These are phyloP conservation scores for Himalopsyche kuldschensis DNA, from an alignment of 2,888 invertebrate species.

Conservation along the genomic window DNA sequence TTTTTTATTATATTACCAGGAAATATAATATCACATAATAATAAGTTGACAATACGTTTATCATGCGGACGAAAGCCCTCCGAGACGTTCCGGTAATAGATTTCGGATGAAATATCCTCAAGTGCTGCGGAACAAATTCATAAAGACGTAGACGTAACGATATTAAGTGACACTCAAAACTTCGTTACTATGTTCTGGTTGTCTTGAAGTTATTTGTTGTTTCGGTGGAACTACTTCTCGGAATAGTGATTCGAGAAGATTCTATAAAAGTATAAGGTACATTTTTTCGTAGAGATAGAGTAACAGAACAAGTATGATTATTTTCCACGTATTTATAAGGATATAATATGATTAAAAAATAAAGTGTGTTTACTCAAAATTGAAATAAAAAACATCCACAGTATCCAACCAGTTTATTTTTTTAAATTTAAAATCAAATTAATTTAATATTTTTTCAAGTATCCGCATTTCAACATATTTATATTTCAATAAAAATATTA, in stretches of 20 bases:
- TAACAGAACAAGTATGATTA: too few species aligned
- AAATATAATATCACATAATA: not conserved
- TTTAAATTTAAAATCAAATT: too few species aligned
- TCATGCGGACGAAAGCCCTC: constrained; percentile 14
- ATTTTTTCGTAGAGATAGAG: not conserved
- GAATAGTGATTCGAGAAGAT: too few species aligned
- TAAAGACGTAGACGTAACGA: constrained; percentile 10
- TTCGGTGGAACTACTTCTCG: not conserved
- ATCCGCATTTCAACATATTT: too few species aligned
- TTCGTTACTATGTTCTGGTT: constrained; percentile 8
- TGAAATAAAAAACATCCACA: too few species aligned
- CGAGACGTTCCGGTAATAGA: not conserved
- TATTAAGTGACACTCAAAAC: constrained; percentile 26
- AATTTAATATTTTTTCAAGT: too few species aligned
- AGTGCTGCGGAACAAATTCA: constrained; percentile 17
- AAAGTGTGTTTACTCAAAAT: too few species aligned
- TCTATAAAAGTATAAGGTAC: not conserved
- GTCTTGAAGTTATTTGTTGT: constrained; percentile 22
- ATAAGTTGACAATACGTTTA: constrained; percentile 18
- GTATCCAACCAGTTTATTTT: too few species aligned
- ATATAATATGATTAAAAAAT: too few species aligned
- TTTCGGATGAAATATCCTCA: constrained; percentile 25
- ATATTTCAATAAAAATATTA: too few species aligned
- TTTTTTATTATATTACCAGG: too few species aligned
- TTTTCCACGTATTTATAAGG: too few species aligned